Evolutionary conservation across 2,888 invertebrate species (phyloP).

Genomic region (Belgica antarctica): DNA sequence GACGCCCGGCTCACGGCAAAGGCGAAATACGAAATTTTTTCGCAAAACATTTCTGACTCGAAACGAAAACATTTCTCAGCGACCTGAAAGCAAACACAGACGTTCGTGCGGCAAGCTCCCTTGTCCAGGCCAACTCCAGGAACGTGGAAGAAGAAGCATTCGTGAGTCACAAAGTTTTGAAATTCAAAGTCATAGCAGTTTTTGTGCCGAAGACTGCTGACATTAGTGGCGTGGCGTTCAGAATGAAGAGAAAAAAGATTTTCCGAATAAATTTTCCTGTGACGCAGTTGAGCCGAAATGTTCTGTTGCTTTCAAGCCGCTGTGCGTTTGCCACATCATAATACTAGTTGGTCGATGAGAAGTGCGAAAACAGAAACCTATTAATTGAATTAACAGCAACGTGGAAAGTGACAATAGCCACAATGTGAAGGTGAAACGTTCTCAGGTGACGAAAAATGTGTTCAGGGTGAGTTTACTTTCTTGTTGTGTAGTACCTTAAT

Average conservation of each 20-base stretch:
- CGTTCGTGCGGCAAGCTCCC: conserved; percentile 1
- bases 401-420: not conserved
- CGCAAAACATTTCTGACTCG: conserved; percentile 30
- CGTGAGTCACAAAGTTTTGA: no score
- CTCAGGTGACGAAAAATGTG: not conserved
- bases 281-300: conserved; percentile 26
- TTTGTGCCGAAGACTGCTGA: no score
- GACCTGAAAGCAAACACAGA: conserved; percentile 34
- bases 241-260: conserved; percentile 18
- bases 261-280: conserved; percentile 36
- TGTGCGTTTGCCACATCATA: conserved; percentile 20
- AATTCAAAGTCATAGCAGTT: no score
- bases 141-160: not conserved
- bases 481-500: not conserved
- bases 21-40: conserved; percentile 1
- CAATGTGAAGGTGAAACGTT: not conserved
- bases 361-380: not conserved
- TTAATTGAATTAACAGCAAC: conserved; percentile 17
- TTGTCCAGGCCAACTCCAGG: conserved; percentile 18
- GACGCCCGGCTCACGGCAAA: not conserved
- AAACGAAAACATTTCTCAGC: conserved; percentile 27
- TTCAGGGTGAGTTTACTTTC: not conserved
- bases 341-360: not conserved
- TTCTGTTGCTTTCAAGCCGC: conserved; percentile 8
- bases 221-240: no score